These are phyloP conservation scores for Amblyteles armatorius DNA, from an alignment of 2,888 invertebrate genomes.

Conservation along the genomic window DNA sequence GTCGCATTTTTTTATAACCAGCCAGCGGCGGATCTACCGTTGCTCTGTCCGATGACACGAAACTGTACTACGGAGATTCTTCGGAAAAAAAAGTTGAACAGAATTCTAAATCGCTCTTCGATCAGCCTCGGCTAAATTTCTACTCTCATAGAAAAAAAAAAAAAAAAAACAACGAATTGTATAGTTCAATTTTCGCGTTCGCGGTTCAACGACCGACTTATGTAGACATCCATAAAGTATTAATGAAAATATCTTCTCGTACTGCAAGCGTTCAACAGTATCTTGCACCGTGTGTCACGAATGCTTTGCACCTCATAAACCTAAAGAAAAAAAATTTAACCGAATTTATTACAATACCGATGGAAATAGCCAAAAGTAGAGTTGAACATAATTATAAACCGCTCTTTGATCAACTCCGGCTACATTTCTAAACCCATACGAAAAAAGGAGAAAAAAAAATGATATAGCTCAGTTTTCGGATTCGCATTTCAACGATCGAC, in stretches of 20 bases:
- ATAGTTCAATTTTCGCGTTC: no score
- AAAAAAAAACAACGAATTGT: background rate
- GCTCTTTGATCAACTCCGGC: background rate
- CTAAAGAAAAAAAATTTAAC: background rate
- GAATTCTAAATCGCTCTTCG: background rate
- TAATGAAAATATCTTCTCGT: background rate
- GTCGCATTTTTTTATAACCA: slow-evolving; percentile 9
- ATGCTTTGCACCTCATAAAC: background rate
- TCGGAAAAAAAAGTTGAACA: background rate
- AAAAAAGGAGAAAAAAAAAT: background rate
- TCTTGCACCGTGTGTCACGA: background rate
- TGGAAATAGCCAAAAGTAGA: background rate
- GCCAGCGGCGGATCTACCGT: background rate
- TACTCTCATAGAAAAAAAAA: background rate
- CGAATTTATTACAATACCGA: background rate
- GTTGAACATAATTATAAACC: background rate
- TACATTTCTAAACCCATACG: background rate
- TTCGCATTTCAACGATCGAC: no score
- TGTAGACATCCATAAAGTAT: no score
- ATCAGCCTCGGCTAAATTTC: background rate
- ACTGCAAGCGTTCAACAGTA: background rate
- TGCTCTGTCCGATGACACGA: slow-evolving; percentile 1
- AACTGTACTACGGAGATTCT: background rate
- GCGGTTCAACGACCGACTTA: no score
- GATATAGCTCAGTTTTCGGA: background rate